A percentile compares a stretch with the other conserved stretches of the same genome.
Conservation (phyloP, 2,797 vertebrate species). For the Argya squamiceps region DNA sequence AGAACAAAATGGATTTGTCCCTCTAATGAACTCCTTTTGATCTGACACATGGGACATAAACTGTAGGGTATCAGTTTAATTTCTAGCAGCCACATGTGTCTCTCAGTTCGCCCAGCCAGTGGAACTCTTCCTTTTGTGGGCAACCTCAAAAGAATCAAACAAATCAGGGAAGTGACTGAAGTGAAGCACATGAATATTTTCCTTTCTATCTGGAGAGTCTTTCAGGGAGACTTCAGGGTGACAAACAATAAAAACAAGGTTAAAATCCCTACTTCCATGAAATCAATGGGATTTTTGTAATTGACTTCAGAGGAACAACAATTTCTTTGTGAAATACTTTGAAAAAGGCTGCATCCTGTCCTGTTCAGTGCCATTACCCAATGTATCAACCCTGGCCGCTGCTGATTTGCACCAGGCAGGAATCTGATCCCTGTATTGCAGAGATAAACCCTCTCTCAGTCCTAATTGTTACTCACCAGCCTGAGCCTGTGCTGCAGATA, state of each 20-base stretch:
- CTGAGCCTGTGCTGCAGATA: not conserved
- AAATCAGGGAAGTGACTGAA: not conserved
- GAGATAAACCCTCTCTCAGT: not conserved
- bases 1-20: not conserved
- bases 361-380: not conserved
- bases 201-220: not conserved
- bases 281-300: not conserved
- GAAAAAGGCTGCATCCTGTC: not conserved
- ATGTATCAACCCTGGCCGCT: not conserved
- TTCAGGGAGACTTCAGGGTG: not conserved
- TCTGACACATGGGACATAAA: not conserved
- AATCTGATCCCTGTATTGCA: not conserved
- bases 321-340: not conserved
- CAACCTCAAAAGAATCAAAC: not conserved
- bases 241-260: not conserved
- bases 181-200: not conserved
- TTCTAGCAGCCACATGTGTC: not conserved
- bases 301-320: not conserved
- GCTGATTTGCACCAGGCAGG: not conserved
- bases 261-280: not conserved
- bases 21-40: not conserved
- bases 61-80: not conserved
- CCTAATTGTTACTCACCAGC: not conserved
- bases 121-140: not conserved
- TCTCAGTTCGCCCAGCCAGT: not conserved